Conservation (phyloP, 2,113 vertebrate species). For the Rhea americana region DNA sequence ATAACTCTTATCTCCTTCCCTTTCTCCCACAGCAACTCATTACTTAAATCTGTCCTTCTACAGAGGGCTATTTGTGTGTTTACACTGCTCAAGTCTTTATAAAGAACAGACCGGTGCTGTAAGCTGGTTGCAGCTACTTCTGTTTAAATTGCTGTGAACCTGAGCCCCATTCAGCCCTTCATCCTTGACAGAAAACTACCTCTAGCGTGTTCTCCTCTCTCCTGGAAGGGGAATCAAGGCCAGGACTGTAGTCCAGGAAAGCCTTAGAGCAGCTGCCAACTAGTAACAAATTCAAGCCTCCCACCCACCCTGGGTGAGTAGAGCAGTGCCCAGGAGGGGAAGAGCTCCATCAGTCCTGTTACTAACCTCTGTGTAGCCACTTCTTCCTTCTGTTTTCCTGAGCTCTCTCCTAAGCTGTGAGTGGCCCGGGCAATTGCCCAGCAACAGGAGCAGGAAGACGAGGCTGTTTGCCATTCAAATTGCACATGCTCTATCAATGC, state of each 20-base stretch:
- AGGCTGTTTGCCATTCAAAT: background rate
- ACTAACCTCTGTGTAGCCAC: background rate
- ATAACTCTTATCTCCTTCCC: background rate
- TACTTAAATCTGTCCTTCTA: background rate
- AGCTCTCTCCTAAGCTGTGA: background rate
- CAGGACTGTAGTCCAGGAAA: background rate
- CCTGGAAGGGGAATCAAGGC: background rate
- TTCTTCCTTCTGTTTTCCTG: background rate
- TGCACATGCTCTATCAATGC: background rate
- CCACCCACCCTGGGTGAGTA: slow-evolving; percentile 15
- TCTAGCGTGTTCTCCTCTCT: background rate
- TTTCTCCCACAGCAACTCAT: background rate
- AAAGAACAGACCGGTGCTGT: background rate
- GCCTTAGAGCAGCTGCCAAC: slow-evolving; percentile 29
- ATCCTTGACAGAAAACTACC: background rate
- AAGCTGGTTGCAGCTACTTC: background rate
- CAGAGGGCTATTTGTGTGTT: background rate
- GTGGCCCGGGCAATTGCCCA: background rate
- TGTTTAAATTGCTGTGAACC: background rate
- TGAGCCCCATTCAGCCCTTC: background rate
- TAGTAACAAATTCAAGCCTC: slow-evolving; percentile 30
- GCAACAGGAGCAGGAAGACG: background rate
- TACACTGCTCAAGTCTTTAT: background rate
- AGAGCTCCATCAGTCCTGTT: slow-evolving; percentile 11
- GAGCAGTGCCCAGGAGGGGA: slow-evolving; percentile 39